Base-by-base conservation (phyloP, 2,797 vertebrate species). In the Aldrovandia affinis region DNA sequence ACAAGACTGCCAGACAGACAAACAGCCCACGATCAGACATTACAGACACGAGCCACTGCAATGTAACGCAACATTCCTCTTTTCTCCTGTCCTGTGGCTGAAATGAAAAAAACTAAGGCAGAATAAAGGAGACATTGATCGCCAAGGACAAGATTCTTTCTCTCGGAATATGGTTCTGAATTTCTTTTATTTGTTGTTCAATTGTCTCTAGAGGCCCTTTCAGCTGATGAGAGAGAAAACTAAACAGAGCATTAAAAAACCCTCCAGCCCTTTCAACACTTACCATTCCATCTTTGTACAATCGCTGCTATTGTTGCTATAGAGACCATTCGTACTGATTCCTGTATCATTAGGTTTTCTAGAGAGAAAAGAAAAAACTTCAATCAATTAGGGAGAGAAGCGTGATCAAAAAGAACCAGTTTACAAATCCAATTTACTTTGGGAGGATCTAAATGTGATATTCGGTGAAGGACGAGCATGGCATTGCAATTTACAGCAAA, bases 211-310 rank as follows among this genome's bases (percentile, higher is more conserved):
- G 90, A 91, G 93, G 93, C 89, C 87, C 89, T 88, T 89, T 91
- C 85, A 86, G 89, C 83, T 79, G 82, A 89, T 82, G 73, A 92
- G 88, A 93, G 89, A 90, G 89, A 88, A 89, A 89, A 90, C 88
- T 91, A 91, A 84, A 90, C 87, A 81, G 80, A 92, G 88, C 92
- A 93, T 93, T 90, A 91, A 92, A 92, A 92, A 70, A n/a, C 91
- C 93, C 92, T 52, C 78, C 90, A 89, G 92, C 89, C 90, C 88
- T 93, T 93, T 92, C 93, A 93, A 93, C 93, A 91, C 89, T 93
- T 90, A 92, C 92, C 92, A 91, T 92, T 93, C 93, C 88, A 92
- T 91, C 91, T 93, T 92, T 93, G 89, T 91, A 86, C 84, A 81
- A 93, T 91, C 89, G 87, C 86, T 87, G 87, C 44, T 8, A 89